Evolutionary conservation across 1,140 invertebrate genomes (phyloP), one percentile per base, ranked within the genome.

Genomic region (Dinothrombium tinctorium): DNA sequence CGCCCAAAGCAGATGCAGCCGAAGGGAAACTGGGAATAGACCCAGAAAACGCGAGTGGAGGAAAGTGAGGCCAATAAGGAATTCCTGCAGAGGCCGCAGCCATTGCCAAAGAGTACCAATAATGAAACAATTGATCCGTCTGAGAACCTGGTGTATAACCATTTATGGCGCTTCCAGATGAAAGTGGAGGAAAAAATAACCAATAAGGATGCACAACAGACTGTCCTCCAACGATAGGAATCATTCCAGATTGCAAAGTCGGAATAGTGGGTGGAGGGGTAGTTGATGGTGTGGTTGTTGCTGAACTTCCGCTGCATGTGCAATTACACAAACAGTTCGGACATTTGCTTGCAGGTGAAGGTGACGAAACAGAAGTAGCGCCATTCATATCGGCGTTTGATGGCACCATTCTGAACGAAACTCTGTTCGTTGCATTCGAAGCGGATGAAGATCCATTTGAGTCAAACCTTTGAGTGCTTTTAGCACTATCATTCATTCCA

Each of bases 151-250:
- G 33, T 22, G 33, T 19, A 17, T 36, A 36, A 36, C 33, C 20
- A 21, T 36, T 36, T 7, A 36, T 36, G 33, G 23, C 11, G 17
- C 19, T 19, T 22, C 12, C 33, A 15, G 20, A 22, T 15, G 33
- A 15, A 21, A 22, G 33, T 4, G 33, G 33, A 7, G 33, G 33
- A 36, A 36, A 19, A 21, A n/a, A 36, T 19, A 36, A 36, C 33
- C 33, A 36, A n/a, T 21, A 36, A 21, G 33, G 33, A 36, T 36
- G 17, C 33, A 36, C n/a, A 32, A 15, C n/a, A 36, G 33, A 36
- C 23, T 19, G 12, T 36, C 19, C 12, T 17, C 12, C 17, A 19
- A 19, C 33, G 7, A 36, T 17, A 21, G 20, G 33, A 36, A 22
- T 36, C 9, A 36, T 21, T 9, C 19, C 12, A 36, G 20, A 12